Evolutionary conservation across 1,140 invertebrate species (phyloP).

Genomic region (Cardiocondyla obscurior): DNA sequence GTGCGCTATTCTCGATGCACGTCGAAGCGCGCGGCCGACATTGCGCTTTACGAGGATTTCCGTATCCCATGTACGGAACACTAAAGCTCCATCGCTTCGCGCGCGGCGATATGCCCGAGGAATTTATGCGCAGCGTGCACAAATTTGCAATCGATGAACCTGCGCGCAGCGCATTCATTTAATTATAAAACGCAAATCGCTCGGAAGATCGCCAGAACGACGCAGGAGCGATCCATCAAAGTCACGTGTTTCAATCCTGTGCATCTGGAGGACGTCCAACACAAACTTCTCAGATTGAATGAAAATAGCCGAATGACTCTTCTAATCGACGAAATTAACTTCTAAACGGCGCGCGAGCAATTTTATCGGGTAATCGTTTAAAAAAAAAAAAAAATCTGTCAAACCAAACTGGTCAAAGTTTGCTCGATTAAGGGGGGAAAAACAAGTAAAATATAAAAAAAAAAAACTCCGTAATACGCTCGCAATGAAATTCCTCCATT

Average conservation of each 20-base stretch:
- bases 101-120: neutral
- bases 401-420: neutral
- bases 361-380: neutral
- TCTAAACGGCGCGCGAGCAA: neutral
- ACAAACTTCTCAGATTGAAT: slow-evolving; percentile 46
- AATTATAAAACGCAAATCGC: slow-evolving; percentile 25
- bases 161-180: neutral
- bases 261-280: slow-evolving; percentile 26
- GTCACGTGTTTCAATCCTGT: slow-evolving; percentile 14
- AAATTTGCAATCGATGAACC: neutral
- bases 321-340: slow-evolving; percentile 19
- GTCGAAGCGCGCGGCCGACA: neutral
- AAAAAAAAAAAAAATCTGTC: neutral
- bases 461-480: neutral
- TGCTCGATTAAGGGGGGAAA: neutral
- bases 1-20: neutral
- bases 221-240: slow-evolving; percentile 39
- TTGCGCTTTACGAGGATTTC: neutral
- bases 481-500: neutral
- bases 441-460: no score
- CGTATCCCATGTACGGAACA: neutral
- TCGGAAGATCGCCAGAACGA: slow-evolving; percentile 23
- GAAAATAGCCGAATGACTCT: slow-evolving; percentile 48
- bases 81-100: neutral
- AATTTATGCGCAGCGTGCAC: neutral